Evolutionary conservation across 2,888 invertebrate species (phyloP), one percentile per base, ranked within the genome.

Genomic region (Agrotis clavis): DNA sequence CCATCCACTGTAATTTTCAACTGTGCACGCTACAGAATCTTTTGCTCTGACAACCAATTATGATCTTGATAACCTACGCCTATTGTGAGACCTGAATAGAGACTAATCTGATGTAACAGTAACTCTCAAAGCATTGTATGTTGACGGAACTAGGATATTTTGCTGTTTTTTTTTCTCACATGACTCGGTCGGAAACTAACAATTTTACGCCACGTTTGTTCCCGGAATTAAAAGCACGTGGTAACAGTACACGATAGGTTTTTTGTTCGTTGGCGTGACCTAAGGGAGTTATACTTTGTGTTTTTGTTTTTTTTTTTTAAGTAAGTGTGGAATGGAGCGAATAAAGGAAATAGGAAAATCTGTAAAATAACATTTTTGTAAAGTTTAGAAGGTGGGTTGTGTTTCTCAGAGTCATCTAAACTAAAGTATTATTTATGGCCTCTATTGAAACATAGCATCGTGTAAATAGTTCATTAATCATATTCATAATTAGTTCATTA

Each of bases 41-140:
- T 83, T 86, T 86, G 80, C 84, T 87, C 86, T 89, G 90, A 89
- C 88, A 87, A 82, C 86, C 88, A 90, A 89, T 90, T 88, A 89
- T 82, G 85, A 78, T 85, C 84, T 83, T 81, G 84, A 87, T 87
- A 85, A 83, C 73, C 73, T 72, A 61, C 72, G 71, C 74, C 85
- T 76, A 86, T 88, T 88, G 89, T 88, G 71, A 57, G 59, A 47
- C 66, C 62, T 78, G 87, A 88, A 89, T 88, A 81, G 85, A 78
- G 82, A 87, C 78, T 89, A 89, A 90, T 88, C 89, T 88, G 87
- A 90, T 88, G 82, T 75, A 85, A 86, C 82, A 72, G 82, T 85
- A 87, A 88, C 86, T 86, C 82, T 79, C 78, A 88, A 84, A 83
- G 87, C 89, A 82, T 87, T 88, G 87, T 84, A 64, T 75, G 81